Evolutionary conservation across 2,797 vertebrate genomes (phyloP), one percentile per base, ranked within the genome.

Genomic region (Microchirus variegatus): DNA sequence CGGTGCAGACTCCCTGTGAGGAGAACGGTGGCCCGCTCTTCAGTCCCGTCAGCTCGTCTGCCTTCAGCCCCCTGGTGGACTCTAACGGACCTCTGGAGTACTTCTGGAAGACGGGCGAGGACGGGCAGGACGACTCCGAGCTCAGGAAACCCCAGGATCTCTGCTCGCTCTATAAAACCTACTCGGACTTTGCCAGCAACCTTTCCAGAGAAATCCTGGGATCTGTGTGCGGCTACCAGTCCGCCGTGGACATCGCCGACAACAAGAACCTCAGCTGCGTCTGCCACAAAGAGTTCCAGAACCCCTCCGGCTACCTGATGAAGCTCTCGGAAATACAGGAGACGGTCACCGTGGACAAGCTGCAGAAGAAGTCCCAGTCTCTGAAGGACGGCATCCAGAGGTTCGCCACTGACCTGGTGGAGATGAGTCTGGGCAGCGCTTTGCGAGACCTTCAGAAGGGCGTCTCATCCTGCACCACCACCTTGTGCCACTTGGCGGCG

Each of bases 391-490:
- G 95, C 61, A 96, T 99, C 87, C 98, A 99, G 82, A 96, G 93
- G 85, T 97, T 98, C 87, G 96, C 98, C 62, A 62, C 94, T 12
- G 98, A 98, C 54, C 82, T 99, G 55, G 96, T 99, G 59, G 97
- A 98, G 78, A 98, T 93, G 91, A 99, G 98, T 82, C 89, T 99
- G 76, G 95, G 95, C 57, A 95, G 93, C 57, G 98, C 98, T 8
- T 94, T 99, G 84, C 94, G 96, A 87, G 98, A 99, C 84, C 88
- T 99, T 14, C 96, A 98, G 17, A 98, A 96, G 88, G 96, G 98
- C 0, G 95, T 99, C 10, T 95, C 96, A 68, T 94, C 95, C 0
- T 99, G 96, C 67, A 99, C 96, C 55, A 98, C 90, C 70, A 96
- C 95, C 1, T 87, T 99, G 70, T 99, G 96, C 77, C 96, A 97